Base-by-base conservation (phyloP, 2,113 vertebrate species). In the Prunella fulvescens region DNA sequence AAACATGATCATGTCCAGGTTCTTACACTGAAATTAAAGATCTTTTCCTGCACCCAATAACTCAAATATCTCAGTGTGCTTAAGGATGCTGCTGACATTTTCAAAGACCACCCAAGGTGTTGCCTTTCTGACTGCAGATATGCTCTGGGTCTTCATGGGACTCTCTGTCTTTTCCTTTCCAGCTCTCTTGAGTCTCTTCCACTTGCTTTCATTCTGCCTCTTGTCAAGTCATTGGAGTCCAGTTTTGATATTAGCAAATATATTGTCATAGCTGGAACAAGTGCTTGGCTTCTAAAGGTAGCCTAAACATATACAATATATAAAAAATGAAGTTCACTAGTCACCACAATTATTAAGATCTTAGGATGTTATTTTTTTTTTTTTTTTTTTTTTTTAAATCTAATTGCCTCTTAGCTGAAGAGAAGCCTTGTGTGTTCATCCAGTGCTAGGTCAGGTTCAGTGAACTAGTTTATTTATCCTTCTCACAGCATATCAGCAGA, bases 51-150 rank as follows among this genome's bases (percentile, higher is more conserved):
- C 81, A 87, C 91, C 80, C 78, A 95, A 37, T 95, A 97, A 95
- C 91, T 93, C 93, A 98, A 98, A 98, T 98, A 98, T 78, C 97
- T 97, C 92, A 89, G 29, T 79, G 88, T 89, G 95, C 97, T 97
- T 92, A 95, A 97, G 97, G 96, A 97, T 37, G 88, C 70, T 94
- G 90, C 80, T 98, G 97, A 98, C 97, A 97, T 97, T 98, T 98
- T 91, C 91, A 97, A 97, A 97, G 96, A 97, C 97, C 96, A 97
- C 97, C 84, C 47, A 93, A 95, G 92, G 92, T 97, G 95, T 95
- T 97, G 86, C 78, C 70, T 95, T 96, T 97, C 83, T 92, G 92
- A 78, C 84, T 92, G 77, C 89, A 97, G 97, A 95, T 96, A 82
- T 51, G 83, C 77, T 95, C 86, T 96, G 89, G 54, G 18, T 95